Evolutionary conservation across 2,797 vertebrate species (phyloP), one percentile per base, ranked within the genome.

Genomic region (Triplophysa yarkandensis): DNA sequence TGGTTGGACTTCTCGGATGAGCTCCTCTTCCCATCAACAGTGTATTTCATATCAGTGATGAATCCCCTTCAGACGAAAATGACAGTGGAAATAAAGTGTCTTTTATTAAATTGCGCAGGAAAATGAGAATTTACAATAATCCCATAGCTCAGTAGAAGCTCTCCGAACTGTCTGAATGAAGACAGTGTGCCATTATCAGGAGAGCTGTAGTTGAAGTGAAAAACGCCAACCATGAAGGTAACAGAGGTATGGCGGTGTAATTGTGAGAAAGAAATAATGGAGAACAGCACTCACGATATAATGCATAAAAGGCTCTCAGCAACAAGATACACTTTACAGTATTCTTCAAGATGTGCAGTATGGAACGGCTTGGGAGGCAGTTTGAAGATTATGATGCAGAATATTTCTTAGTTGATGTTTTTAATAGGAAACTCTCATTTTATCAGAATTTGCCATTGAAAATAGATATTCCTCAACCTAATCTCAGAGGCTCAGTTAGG

Each of bases 61-160:
- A 76, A 65, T 52, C 71, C 46, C 23, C 25, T 48, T 75, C 57
- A 72, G 63, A 72, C 65, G 71, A 64, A 72, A 57, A 69, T 71
- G 62, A 68, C 55, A 19, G 46, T 27, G 58, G 39, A 52, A 55
- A 68, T 75, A 69, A 65, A 69, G 67, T 67, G 68, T 76, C 52
- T 62, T 77, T 68, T 74, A 78, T 76, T 78, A 76, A 72, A 63
- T 28, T 55, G 50, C 46, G 50, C 43, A 27, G 36, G 72, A 63
- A 72, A 68, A 52, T 61, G 34, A 41, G 71, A 34, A 16, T 44
- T 63, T 54, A 60, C 55, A 50, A 62, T 71, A 75, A 79, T 71
- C 30, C 72, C 39, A 54, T 11, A 6, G 61, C 67, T 79, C 62
- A 16, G 61, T 28, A 44, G 39, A 71, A 43, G 39, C 57, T 69